Evolutionary conservation across 2,113 vertebrate genomes (phyloP).

Genomic region (Dascyllus trimaculatus): DNA sequence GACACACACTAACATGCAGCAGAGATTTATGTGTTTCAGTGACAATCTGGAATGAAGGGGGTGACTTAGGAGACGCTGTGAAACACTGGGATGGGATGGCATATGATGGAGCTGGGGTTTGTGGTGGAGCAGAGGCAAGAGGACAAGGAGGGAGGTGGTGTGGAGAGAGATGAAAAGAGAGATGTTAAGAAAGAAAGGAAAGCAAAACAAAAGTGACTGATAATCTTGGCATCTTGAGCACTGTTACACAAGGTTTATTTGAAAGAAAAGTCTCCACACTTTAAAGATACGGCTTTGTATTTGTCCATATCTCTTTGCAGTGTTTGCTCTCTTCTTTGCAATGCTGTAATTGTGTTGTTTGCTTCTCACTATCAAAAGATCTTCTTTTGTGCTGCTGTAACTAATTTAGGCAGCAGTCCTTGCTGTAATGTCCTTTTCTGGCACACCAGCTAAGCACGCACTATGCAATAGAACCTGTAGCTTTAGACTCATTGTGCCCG

Average conservation of each 20-base stretch:
- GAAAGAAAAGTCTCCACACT: not conserved
- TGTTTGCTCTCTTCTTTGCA: not conserved
- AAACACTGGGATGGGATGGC: conserved; percentile 9
- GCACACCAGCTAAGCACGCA: conserved; percentile 6
- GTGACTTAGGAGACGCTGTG: not conserved
- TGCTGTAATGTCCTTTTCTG: conserved; percentile 32
- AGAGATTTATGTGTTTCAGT: conserved; percentile 64
- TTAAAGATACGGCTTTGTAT: not conserved
- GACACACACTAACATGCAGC: conserved; percentile 39
- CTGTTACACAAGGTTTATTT: conserved; percentile 6
- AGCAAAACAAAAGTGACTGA: not conserved
- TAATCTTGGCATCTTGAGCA: not conserved
- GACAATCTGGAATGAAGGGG: conserved; percentile 14
- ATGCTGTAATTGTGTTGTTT: not conserved
- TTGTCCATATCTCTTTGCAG: not conserved
- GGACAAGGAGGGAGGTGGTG: not conserved
- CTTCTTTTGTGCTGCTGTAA: conserved; percentile 20
- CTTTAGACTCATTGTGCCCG: not conserved
- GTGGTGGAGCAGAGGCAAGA: not conserved
- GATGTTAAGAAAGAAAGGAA: not conserved
- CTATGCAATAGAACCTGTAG: not conserved
- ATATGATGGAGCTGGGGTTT: not conserved
- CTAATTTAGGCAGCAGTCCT: conserved; percentile 22
- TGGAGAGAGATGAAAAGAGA: not conserved
- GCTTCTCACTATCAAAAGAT: conserved; percentile 14